Evolutionary conservation across 2,888 invertebrate species (phyloP).

Genomic region (Linnaemya tessellans): DNA sequence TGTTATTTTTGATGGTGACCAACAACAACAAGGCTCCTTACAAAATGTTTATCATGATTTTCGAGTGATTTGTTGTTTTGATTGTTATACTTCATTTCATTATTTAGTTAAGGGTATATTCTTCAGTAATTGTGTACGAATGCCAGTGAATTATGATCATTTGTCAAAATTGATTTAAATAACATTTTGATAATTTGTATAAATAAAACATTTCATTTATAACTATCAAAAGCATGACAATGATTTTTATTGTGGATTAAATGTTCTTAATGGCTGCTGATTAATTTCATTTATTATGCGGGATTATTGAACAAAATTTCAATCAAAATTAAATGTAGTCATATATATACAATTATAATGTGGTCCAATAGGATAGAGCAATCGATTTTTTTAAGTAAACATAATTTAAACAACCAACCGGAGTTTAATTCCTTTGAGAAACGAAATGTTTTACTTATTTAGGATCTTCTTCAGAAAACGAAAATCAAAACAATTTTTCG

Average conservation of each 20-base stretch:
- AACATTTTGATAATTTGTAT: slow-evolving; percentile 22
- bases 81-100: slow-evolving; percentile 6
- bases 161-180: slow-evolving; percentile 52
- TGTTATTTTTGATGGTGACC: background rate
- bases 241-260: background rate
- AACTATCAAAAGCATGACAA: slow-evolving; percentile 29
- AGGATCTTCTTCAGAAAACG: too few species aligned
- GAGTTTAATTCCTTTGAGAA: too few species aligned
- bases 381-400: background rate
- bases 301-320: slow-evolving; percentile 28
- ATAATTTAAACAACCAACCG: too few species aligned
- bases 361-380: background rate
- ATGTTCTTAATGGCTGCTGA: background rate
- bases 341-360: background rate
- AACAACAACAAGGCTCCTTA: slow-evolving; percentile 43
- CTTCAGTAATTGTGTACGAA: background rate
- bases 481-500: too few species aligned
- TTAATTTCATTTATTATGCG: slow-evolving; percentile 25
- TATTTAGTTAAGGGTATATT: slow-evolving; percentile 40
- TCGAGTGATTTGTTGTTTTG: slow-evolving; percentile 9
- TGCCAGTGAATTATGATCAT: slow-evolving; percentile 31
- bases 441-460: too few species aligned
- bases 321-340: background rate
- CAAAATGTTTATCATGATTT: slow-evolving; percentile 24
- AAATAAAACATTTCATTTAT: slow-evolving; percentile 27